Conservation (phyloP, 2,888 invertebrate genomes). For the Plebejus melissa region DNA sequence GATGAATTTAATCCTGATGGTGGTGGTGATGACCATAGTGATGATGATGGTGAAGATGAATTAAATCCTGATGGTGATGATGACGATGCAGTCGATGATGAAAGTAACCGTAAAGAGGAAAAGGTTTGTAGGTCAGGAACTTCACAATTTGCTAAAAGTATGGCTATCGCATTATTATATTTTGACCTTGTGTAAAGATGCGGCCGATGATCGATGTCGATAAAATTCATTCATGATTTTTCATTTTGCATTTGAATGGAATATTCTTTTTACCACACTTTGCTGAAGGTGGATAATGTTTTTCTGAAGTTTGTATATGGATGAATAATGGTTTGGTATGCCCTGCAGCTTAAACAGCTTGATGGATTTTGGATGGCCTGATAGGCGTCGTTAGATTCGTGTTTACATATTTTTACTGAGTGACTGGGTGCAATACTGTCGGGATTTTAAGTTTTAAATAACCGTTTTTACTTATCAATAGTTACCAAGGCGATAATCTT, state of each 20-base stretch:
- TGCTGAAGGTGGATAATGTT: neutral
- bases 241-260: neutral
- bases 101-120: neutral
- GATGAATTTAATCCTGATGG: neutral
- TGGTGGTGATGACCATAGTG: neutral
- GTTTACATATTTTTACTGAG: no score
- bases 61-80: neutral
- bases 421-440: neutral
- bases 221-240: slow-evolving; percentile 11
- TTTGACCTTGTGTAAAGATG: neutral
- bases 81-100: neutral
- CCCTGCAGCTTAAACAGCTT: no score
- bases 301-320: neutral
- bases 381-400: no score
- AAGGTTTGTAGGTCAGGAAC: neutral
- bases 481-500: neutral
- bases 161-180: neutral
- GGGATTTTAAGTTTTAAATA: neutral
- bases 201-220: slow-evolving; percentile 10
- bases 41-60: neutral
- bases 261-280: neutral
- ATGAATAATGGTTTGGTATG: no score
- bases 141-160: neutral
- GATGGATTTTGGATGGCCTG: no score
- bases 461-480: neutral